Conservation (phyloP, 1,140 invertebrate species). For the Diprion similis region DNA sequence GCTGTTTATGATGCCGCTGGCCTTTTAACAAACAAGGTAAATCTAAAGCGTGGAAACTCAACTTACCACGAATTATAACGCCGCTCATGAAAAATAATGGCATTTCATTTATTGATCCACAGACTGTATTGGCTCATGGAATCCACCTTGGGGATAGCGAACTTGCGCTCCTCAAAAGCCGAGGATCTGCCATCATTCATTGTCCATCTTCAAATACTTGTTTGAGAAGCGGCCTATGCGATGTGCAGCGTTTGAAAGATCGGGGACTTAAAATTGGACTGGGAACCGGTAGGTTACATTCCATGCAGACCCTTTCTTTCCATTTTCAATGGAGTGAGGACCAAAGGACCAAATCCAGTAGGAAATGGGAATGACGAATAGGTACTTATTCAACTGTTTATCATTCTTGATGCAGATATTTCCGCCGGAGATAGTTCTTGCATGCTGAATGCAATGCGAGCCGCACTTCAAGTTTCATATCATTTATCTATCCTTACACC, state of each 20-base stretch:
- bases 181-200: conserved; percentile 76
- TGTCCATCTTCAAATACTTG: conserved; percentile 88
- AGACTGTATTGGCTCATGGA: conserved; percentile 84
- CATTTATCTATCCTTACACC: conserved; percentile 64
- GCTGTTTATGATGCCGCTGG: conserved; percentile 78
- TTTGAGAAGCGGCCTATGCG: conserved; percentile 84
- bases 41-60: not conserved
- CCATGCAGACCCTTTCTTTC: not conserved
- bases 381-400: not conserved
- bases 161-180: conserved; percentile 68
- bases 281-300: conserved; percentile 74
- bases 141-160: conserved; percentile 78
- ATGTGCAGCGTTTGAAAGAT: conserved; percentile 71
- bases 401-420: conserved; percentile 69
- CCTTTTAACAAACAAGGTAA: conserved; percentile 77
- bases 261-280: conserved; percentile 79
- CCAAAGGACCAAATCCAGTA: too few species aligned
- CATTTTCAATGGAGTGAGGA: too few species aligned
- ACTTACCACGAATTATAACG: not conserved
- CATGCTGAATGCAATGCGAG: conserved; percentile 78
- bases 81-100: conserved; percentile 13
- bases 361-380: too few species aligned
- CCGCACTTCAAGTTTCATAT: conserved; percentile 76
- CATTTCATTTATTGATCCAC: conserved; percentile 31
- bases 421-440: conserved; percentile 80